Evolutionary conservation across 2,888 invertebrate genomes (phyloP).

Genomic region (Drepana falcataria): DNA sequence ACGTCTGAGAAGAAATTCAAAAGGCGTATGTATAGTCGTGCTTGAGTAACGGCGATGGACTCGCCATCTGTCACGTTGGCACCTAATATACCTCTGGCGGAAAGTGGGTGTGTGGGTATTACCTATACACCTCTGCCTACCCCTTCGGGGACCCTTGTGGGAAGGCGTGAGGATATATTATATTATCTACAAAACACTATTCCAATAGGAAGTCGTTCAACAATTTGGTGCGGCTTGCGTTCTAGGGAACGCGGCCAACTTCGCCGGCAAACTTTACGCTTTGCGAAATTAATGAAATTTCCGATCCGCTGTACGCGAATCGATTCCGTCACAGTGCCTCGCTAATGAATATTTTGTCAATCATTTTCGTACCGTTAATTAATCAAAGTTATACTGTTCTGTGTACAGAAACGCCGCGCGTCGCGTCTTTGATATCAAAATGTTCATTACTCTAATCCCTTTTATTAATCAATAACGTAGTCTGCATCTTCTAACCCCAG

Average conservation of each 20-base stretch:
- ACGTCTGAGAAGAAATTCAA: too few relatives aligned
- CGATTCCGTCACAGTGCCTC: conserved; percentile 18
- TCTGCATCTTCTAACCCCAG: too few relatives aligned
- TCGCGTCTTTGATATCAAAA: neutral
- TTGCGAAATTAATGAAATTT: conserved; percentile 48
- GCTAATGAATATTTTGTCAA: conserved; percentile 22
- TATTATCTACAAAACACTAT: conserved; percentile 10
- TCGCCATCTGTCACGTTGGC: too few relatives aligned
- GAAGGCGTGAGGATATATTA: too few relatives aligned
- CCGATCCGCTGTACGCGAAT: conserved; percentile 20
- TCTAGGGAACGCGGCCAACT: conserved; percentile 25
- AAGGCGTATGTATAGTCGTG: too few relatives aligned
- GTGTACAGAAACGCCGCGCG: neutral
- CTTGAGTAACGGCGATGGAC: too few relatives aligned
- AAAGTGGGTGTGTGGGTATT: too few relatives aligned
- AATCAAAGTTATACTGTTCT: neutral
- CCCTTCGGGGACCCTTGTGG: too few relatives aligned
- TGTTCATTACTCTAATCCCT: neutral
- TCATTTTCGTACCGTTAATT: conserved; percentile 13
- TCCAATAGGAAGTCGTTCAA: conserved; percentile 30
- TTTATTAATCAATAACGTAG: too few relatives aligned
- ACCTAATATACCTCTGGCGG: too few relatives aligned
- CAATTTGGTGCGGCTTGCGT: conserved; percentile 24
- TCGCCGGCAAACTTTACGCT: conserved; percentile 33
- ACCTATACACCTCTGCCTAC: too few relatives aligned